Base-by-base conservation (phyloP, 2,888 invertebrate genomes). In the Diloba caeruleocephala region DNA sequence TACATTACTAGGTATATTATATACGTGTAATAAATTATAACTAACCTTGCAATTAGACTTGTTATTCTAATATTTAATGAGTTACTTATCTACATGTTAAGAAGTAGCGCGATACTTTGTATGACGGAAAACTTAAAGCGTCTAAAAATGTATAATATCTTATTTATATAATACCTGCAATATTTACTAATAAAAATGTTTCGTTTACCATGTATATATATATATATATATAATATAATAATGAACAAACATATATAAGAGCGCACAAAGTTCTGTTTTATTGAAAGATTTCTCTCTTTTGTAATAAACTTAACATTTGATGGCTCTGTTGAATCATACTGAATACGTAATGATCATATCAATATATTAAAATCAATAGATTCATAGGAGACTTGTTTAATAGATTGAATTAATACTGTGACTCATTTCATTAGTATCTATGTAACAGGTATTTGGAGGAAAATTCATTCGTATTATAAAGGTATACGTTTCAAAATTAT, bases 31-130 rank as follows among this genome's bases (percentile, higher is more conserved):
- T 57, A 41, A 45, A 64, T 37, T 19, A 45, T 23, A 10, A 1
- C 10, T 32, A 32, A 46, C 66, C 48, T 65, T 65, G 32, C 28
- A 46, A 57, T 46, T 58, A 65, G 41, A 64, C 58, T 64, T 48
- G 49, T 48, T 65, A 37, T 46, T 65, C 8, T n/a, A 28, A 57
- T 43, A 36, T 34, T 45, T 23, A 64, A 33, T 29, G 33, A 56
- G 33, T 15, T 1, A 21, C n/a, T n/a, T 36, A 34, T 63, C 15
- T 17, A 45, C 8, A 5, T 21, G 29, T 3, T 5, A 12, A 45
- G 17, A 14, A 26, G 34, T 17, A 28, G 17, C 33, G 12, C 37
- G 34, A 19, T 12, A 37, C n/a, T 36, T 36, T 9, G 15, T n/a
- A 13, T 28, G 23, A 46, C 19, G 15, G 36, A 41, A 57, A 65